Conservation (phyloP, 64 coral and sea anemone species). For the Montipora sp. region DNA sequence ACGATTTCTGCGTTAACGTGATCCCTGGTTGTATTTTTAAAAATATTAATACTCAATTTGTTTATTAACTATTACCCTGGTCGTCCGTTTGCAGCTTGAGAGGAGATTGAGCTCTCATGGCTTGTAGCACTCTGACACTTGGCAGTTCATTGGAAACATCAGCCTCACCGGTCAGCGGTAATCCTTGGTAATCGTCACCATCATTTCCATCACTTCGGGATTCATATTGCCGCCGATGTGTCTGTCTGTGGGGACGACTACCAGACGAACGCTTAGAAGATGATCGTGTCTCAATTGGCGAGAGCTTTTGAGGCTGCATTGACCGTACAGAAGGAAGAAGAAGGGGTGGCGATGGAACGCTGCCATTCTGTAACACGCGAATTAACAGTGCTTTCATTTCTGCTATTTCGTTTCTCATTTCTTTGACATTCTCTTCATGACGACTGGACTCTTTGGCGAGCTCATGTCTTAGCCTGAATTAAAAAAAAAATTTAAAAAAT, state of each 20-base stretch:
- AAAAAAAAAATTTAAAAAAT: background rate
- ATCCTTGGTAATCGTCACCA: conserved; percentile 66
- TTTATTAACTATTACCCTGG: background rate
- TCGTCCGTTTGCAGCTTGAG: background rate
- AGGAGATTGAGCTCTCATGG: background rate
- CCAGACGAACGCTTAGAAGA: conserved; percentile 17
- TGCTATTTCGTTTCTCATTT: conserved; percentile 78
- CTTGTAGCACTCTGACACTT: conserved; percentile 55
- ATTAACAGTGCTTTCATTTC: conserved; percentile 76
- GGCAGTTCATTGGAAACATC: conserved; percentile 21
- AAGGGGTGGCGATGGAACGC: background rate
- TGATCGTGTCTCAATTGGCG: conserved; percentile 5
- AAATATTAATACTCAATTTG: background rate
- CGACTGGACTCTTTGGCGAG: conserved; percentile 53
- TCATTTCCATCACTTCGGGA: conserved; percentile 61
- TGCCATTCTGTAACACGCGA: conserved; percentile 36
- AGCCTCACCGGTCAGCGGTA: conserved; percentile 33
- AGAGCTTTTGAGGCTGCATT: background rate
- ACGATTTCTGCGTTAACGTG: too few relatives aligned
- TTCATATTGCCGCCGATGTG: conserved; percentile 40
- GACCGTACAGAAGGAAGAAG: conserved; percentile 38
- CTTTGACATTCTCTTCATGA: conserved; percentile 63
- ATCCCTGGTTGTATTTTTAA: too few relatives aligned
- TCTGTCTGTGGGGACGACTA: conserved; percentile 64
- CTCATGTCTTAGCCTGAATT: conserved; percentile 53